A percentile compares a stretch with the other conserved stretches of the same genome.
phyloP scores from a whole-genome alignment of 2,797 vertebrate species.

The Basileuterus tristriatus region DNA sequence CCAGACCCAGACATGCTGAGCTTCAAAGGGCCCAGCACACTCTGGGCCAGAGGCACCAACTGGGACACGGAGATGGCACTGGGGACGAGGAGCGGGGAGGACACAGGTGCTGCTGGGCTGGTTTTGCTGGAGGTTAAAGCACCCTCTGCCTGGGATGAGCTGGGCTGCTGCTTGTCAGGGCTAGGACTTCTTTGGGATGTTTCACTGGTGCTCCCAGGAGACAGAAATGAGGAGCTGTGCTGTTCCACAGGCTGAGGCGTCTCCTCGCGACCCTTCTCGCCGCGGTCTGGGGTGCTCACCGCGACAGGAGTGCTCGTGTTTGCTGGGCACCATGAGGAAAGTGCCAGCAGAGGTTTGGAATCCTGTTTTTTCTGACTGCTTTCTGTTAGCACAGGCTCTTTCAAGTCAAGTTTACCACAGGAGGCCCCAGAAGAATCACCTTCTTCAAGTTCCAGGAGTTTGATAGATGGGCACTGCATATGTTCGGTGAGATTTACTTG shows the following conservation, averaged over 20 bases:
- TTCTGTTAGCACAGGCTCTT: conserved; percentile 37
- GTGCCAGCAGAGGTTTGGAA: conserved; percentile 33
- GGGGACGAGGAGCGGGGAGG: conserved; percentile 48
- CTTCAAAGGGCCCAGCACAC: conserved; percentile 80
- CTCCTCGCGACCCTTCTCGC: not conserved
- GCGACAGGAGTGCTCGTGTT: not conserved
- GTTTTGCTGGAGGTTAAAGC: conserved; percentile 70
- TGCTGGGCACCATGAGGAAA: conserved; percentile 9
- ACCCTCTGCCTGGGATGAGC: conserved; percentile 53
- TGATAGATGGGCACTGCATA: not conserved
- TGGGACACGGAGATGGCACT: conserved; percentile 65
- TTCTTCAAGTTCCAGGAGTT: conserved; percentile 34
- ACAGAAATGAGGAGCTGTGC: conserved; percentile 17
- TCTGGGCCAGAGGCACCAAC: conserved; percentile 76
- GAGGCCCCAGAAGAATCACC: not conserved
- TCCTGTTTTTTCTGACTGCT: conserved; percentile 26
- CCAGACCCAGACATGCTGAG: conserved; percentile 62
- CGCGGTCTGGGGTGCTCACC: fast-evolving
- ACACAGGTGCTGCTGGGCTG: conserved; percentile 41
- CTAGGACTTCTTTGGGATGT: not conserved
- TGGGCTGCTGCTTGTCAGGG: conserved; percentile 27
- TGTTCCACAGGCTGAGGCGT: not conserved
- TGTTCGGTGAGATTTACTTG: not conserved
- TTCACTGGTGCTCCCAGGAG: not conserved
- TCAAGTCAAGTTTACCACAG: conserved; percentile 11